phyloP scores from a whole-genome alignment of 2,888 invertebrate genomes.

The Electrophaes corylata region DNA sequence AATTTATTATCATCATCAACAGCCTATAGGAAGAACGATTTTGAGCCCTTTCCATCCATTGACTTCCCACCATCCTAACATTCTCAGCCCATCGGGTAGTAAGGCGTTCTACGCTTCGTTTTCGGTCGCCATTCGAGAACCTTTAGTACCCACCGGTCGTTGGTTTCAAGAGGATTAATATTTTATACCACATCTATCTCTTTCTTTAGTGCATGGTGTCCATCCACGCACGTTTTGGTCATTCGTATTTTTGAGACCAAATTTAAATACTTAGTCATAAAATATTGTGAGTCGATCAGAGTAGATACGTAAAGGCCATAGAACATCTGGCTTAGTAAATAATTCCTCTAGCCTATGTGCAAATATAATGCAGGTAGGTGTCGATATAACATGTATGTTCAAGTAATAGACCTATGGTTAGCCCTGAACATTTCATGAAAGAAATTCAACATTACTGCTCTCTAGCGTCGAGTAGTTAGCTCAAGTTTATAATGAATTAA shows the following conservation, averaged over 20 bases:
- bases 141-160: no score
- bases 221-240: constrained; percentile 49
- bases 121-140: no score
- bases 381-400: background rate
- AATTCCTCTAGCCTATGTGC: background rate
- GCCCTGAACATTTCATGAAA: background rate
- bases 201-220: constrained; percentile 19
- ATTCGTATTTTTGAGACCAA: constrained; percentile 56
- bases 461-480: constrained; percentile 1
- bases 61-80: no score
- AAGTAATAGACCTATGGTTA: background rate
- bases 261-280: constrained; percentile 28
- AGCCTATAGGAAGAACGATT: no score
- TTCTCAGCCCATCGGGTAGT: no score
- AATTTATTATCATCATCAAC: no score
- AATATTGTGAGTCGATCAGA: constrained; percentile 11
- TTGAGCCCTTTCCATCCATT: no score
- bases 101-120: no score
- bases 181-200: constrained; percentile 11
- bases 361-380: background rate
- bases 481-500: background rate
- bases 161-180: no score
- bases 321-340: no score
- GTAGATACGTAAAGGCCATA: no score
- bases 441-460: background rate